Conservation (phyloP, 1,140 invertebrate genomes). For the Paralvinella palmiformis region DNA sequence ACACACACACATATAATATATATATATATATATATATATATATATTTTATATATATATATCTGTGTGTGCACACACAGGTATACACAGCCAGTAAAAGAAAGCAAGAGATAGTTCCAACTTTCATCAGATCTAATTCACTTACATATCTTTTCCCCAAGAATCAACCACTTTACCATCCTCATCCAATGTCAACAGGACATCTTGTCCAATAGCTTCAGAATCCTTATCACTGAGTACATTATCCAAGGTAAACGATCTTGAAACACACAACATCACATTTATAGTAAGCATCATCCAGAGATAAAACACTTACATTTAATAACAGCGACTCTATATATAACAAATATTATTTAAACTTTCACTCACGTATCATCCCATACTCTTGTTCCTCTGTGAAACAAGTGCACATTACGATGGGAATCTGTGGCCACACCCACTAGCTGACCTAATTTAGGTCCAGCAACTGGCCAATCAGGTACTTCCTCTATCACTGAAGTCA, state of each 20-base stretch:
- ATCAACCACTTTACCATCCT: not conserved
- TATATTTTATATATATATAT: too few species aligned
- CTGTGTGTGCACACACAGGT: too few species aligned
- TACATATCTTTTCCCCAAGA: constrained; percentile 13
- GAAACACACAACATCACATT: not conserved
- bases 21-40: too few species aligned
- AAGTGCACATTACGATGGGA: constrained; percentile 72
- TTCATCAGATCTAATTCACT: too few species aligned
- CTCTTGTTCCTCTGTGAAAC: constrained; percentile 75
- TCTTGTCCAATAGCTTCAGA: not conserved
- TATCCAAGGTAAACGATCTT: constrained; percentile 8
- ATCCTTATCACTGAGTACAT: not conserved
- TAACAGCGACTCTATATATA: not conserved
- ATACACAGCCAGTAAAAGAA: too few species aligned
- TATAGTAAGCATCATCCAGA: not conserved
- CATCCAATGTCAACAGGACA: not conserved
- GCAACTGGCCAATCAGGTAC: too few species aligned
- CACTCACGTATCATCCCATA: constrained; percentile 73
- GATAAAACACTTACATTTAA: not conserved
- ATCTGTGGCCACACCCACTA: constrained; percentile 77
- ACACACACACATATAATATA: too few species aligned
- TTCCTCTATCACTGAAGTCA: too few species aligned
- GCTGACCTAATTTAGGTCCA: constrained; percentile 77
- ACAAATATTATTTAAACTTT: not conserved
- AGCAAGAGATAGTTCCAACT: too few species aligned